Evolutionary conservation across 2,888 invertebrate species (phyloP).

Genomic region (Aspidiotus rigidus): DNA sequence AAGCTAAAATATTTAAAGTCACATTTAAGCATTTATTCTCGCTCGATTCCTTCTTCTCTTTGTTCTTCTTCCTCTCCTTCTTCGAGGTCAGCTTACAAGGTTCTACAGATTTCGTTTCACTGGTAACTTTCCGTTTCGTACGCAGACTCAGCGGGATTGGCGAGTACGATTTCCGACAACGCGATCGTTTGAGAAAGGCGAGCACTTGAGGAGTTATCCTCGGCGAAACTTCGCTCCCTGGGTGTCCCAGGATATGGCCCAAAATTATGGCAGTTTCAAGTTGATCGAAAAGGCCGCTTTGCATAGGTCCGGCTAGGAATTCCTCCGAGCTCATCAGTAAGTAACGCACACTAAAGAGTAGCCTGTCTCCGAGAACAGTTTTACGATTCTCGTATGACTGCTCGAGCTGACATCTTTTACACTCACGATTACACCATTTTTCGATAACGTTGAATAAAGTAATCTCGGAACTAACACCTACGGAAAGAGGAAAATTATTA

Average conservation of each 20-base stretch:
- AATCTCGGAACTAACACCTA: constrained; percentile 50
- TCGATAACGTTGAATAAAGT: constrained; percentile 55
- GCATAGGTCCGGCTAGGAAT: constrained; percentile 52
- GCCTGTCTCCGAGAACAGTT: constrained; percentile 45
- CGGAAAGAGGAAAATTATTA: not conserved
- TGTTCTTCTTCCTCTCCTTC: constrained; percentile 39
- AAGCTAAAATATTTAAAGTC: constrained; percentile 48
- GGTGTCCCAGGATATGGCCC: constrained; percentile 39
- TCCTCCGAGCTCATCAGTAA: constrained; percentile 57
- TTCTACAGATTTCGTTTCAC: constrained; percentile 43
- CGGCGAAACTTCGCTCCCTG: constrained; percentile 34
- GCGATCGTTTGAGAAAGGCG: constrained; percentile 45
- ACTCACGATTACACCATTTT: constrained; percentile 53
- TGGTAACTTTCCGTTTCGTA: constrained; percentile 39
- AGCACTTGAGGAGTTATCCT: constrained; percentile 44
- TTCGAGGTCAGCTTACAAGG: constrained; percentile 43
- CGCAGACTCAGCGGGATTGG: constrained; percentile 47
- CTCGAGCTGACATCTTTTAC: constrained; percentile 48
- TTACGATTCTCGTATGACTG: constrained; percentile 48
- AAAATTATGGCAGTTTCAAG: constrained; percentile 45
- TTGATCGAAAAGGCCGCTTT: constrained; percentile 49
- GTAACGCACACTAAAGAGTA: constrained; percentile 56
- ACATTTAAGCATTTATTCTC: constrained; percentile 47
- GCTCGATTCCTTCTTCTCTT: constrained; percentile 42
- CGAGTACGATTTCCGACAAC: constrained; percentile 45